A percentile compares a stretch with the other conserved stretches of the same genome.
These are phyloP conservation scores for Sapayoa aenigma DNA, from an alignment of 2,113 vertebrate genomes.

Conservation along the genomic window DNA sequence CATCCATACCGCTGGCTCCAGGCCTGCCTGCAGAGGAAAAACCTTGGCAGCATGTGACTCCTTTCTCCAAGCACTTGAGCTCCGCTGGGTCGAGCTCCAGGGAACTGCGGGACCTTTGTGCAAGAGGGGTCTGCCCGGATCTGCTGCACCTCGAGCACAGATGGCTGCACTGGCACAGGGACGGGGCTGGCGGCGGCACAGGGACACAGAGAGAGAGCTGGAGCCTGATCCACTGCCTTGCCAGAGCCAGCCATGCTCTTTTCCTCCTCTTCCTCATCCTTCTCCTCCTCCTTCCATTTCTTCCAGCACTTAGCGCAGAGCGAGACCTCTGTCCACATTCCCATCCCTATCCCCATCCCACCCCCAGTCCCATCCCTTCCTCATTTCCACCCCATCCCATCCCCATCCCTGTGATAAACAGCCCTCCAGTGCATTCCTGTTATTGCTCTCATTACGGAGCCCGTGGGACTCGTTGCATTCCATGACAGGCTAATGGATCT, in stretches of 20 bases:
- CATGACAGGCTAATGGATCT: constrained; percentile 38
- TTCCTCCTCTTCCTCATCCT: background rate
- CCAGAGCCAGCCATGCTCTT: background rate
- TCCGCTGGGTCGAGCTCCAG: background rate
- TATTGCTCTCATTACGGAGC: background rate
- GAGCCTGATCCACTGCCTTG: background rate
- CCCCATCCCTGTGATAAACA: background rate
- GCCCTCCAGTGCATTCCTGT: background rate
- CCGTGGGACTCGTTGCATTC: background rate
- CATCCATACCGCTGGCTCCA: background rate
- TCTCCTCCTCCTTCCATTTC: background rate
- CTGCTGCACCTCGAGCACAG: background rate
- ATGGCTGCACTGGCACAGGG: background rate
- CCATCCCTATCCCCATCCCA: background rate
- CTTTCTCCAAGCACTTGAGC: constrained; percentile 13
- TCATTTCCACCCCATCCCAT: background rate
- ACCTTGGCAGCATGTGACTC: background rate
- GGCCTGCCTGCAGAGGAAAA: background rate
- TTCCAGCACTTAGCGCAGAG: fast-evolving
- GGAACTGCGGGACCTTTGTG: background rate
- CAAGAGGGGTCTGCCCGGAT: background rate
- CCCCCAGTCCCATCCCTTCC: background rate
- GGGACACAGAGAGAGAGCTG: background rate
- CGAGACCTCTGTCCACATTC: background rate
- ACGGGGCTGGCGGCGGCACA: background rate